phyloP scores from a whole-genome alignment of 2,113 vertebrate genomes.

The Scomber japonicus region DNA sequence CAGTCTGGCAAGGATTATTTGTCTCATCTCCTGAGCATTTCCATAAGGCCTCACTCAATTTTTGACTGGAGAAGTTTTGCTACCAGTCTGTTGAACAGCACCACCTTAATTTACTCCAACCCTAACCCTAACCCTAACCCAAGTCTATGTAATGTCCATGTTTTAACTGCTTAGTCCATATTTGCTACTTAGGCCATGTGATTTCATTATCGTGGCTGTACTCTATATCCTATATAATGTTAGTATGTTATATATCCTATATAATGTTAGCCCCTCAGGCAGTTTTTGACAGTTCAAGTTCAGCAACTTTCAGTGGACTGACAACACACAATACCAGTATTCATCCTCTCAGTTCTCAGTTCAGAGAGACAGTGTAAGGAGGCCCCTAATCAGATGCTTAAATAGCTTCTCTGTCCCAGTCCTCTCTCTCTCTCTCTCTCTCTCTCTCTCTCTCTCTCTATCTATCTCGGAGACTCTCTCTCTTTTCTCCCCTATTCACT shows the following conservation, averaged over 20 bases:
- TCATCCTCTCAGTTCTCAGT: conserved; percentile 54
- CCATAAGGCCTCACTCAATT: too few relatives aligned
- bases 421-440: conserved; percentile 9
- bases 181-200: background rate
- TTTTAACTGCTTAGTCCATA: background rate
- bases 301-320: conserved; percentile 43
- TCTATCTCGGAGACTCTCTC: background rate
- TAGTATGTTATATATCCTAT: background rate
- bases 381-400: conserved; percentile 48
- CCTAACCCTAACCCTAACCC: too few relatives aligned
- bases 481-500: conserved; percentile 22
- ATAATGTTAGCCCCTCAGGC: conserved; percentile 39
- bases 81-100: too few relatives aligned
- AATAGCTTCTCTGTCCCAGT: conserved; percentile 59
- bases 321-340: conserved; percentile 63
- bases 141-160: background rate
- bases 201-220: conserved; percentile 5
- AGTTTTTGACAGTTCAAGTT: conserved; percentile 47
- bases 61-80: too few relatives aligned
- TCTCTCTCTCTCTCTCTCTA: too few relatives aligned
- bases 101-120: too few relatives aligned
- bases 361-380: conserved; percentile 39
- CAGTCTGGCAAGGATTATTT: too few relatives aligned
- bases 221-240: background rate
- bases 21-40: too few relatives aligned